phyloP scores from a whole-genome alignment of 2,113 vertebrate species.

The Camelus bactrianus region DNA sequence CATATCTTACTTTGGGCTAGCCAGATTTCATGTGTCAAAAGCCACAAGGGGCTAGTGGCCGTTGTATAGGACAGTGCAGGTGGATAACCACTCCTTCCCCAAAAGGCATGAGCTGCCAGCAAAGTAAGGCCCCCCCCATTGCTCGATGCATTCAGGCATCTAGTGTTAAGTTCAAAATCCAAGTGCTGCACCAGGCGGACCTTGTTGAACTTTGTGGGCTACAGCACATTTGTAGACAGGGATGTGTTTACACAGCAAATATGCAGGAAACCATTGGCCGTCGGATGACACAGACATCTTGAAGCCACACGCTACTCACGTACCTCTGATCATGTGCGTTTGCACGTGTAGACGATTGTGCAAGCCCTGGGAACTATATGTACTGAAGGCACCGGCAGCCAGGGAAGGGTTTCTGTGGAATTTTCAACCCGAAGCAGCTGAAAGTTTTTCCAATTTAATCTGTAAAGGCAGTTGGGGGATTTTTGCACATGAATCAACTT shows the following conservation, averaged over 20 bases:
- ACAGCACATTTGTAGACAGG: not conserved
- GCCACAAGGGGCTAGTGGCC: not conserved
- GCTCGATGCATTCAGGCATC: not conserved
- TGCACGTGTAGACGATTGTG: not conserved
- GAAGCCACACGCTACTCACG: not conserved
- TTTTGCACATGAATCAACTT: constrained; percentile 55
- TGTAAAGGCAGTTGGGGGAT: not conserved
- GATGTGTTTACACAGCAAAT: not conserved
- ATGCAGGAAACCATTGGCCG: not conserved
- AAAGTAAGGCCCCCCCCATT: not conserved
- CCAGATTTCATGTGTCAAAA: not conserved
- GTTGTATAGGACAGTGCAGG: accelerated
- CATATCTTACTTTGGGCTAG: not conserved
- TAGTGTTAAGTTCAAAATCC: not conserved
- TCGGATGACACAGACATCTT: not conserved
- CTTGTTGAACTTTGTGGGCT: not conserved
- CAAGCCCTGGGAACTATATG: not conserved
- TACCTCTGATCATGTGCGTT: not conserved
- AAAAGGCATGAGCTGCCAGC: not conserved
- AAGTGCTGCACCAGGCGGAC: accelerated
- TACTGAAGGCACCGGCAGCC: not conserved
- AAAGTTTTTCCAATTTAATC: not conserved
- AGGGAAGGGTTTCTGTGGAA: not conserved
- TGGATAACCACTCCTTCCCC: not conserved
- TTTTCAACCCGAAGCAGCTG: constrained; percentile 34